Base-by-base conservation (phyloP, 2,888 invertebrate species). In the Odiellus spinosus region DNA sequence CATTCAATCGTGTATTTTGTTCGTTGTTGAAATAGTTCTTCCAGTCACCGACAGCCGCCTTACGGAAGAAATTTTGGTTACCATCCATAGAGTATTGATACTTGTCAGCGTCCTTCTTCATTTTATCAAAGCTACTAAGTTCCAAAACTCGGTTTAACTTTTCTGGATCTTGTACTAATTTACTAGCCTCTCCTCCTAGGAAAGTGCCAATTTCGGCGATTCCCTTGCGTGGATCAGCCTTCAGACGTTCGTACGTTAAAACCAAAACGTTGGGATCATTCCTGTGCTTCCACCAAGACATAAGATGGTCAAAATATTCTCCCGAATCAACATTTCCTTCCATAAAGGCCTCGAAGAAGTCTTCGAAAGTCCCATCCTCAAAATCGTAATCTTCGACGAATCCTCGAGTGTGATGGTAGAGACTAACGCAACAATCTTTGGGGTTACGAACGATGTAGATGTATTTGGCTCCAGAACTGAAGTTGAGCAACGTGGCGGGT, bases 371-470 rank as follows among this genome's bases (percentile, higher is more conserved):
- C 2, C 45, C 48, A 20, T 46, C 45, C 12, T 41, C 44, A 26
- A 47, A 50, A 3, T 45, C 39, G 20, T 45, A 47, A 17, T 26
- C 26, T 8, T 26, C 26, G 26, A 26, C 26, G 8, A 26, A 26
- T 26, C 26, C 26, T 6, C 26, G 26, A 26, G 26, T 26, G 26
- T 26, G 26, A 26, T 26, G 26, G 26, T 26, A 26, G 5, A 26
- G 26, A 8, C 26, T 26, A 8, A 26, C 26, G 26, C 26, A 26
- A 8, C 26, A 26, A 26, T 26, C 69, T 55, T 66, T 66, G 1
- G 66, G 66, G 51, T 69, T 68, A 42, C 68, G 61, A 14, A 63
- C 62, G 26, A 69, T 60, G 52, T 69, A 68, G 35, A 68, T 61
- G 19, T 49, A 51, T 32, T 46, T 47, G 12, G 52, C 46, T n/a